These are phyloP conservation scores for Synanceia verrucosa DNA, from an alignment of 2,797 vertebrate species.

Conservation along the genomic window DNA sequence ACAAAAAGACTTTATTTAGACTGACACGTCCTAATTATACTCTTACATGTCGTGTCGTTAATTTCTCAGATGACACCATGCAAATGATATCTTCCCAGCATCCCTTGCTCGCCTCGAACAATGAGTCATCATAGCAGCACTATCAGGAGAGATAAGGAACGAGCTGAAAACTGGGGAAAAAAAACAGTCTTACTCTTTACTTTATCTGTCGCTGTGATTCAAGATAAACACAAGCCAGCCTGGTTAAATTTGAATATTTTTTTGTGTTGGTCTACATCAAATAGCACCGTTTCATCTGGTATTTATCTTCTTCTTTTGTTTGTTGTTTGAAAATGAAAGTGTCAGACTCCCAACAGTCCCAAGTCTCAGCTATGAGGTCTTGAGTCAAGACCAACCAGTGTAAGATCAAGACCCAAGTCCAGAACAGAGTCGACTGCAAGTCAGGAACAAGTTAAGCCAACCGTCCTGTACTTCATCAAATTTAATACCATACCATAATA, in stretches of 20 bases:
- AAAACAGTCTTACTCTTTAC: neutral
- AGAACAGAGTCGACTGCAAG: neutral
- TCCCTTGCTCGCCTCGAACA: neutral
- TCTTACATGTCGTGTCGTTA: constrained; percentile 10
- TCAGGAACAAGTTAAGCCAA: neutral
- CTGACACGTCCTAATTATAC: constrained; percentile 34
- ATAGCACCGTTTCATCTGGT: neutral
- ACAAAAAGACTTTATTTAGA: constrained; percentile 1
- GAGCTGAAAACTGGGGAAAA: neutral
- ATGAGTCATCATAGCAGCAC: constrained; percentile 28
- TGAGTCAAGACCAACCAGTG: neutral
- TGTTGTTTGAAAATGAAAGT: too few species aligned
- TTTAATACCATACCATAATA: neutral
- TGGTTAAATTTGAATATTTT: constrained; percentile 17
- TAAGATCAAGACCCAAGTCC: neutral
- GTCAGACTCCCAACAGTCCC: too few species aligned
- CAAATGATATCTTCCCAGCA: constrained; percentile 28
- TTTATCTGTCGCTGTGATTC: constrained; percentile 27
- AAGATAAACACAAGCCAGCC: constrained; percentile 6
- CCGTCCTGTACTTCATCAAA: too few species aligned
- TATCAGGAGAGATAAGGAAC: constrained; percentile 18
- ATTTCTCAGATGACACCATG: constrained; percentile 34
- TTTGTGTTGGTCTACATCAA: constrained; percentile 12
- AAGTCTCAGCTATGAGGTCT: neutral
- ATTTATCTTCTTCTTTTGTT: constrained; percentile 22